Conservation (phyloP, 2,888 invertebrate species). For the Dendrolimus houi region DNA sequence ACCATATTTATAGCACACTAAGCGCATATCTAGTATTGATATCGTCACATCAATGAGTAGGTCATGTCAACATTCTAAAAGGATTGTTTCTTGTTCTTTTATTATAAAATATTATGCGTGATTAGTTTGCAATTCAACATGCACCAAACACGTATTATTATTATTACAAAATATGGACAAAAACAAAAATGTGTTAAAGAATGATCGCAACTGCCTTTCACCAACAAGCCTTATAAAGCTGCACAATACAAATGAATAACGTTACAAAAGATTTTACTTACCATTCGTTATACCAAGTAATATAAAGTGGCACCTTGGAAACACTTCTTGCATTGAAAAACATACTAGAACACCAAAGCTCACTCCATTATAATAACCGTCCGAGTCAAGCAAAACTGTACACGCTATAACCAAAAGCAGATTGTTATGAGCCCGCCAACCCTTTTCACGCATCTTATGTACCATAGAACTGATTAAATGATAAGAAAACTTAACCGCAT, state of each 20-base stretch:
- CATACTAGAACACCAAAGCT: constrained; percentile 38
- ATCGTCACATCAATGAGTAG: too few species aligned
- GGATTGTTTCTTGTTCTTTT: too few species aligned
- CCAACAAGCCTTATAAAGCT: constrained; percentile 10
- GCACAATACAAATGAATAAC: constrained; percentile 20
- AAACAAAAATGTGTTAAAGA: constrained; percentile 6
- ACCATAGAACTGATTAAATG: background rate
- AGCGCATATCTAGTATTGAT: too few species aligned
- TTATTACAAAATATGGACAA: background rate
- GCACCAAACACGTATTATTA: too few species aligned
- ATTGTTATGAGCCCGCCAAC: constrained; percentile 18
- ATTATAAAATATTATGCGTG: too few species aligned
- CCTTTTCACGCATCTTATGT: constrained; percentile 7
- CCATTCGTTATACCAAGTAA: constrained; percentile 28
- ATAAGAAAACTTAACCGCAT: too few species aligned
- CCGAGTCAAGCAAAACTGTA: constrained; percentile 42
- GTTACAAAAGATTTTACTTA: constrained; percentile 47
- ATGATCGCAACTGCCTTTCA: constrained; percentile 12
- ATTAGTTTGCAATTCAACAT: too few species aligned
- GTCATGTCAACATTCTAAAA: too few species aligned
- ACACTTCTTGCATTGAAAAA: constrained; percentile 29
- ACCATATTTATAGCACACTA: too few species aligned
- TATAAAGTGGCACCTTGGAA: constrained; percentile 25
- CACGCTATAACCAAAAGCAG: constrained; percentile 35
- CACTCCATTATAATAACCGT: constrained; percentile 18